A percentile compares a stretch with the other conserved stretches of the same genome.
phyloP scores from a whole-genome alignment of 2,888 invertebrate species.

The Callinectes sapidus region DNA sequence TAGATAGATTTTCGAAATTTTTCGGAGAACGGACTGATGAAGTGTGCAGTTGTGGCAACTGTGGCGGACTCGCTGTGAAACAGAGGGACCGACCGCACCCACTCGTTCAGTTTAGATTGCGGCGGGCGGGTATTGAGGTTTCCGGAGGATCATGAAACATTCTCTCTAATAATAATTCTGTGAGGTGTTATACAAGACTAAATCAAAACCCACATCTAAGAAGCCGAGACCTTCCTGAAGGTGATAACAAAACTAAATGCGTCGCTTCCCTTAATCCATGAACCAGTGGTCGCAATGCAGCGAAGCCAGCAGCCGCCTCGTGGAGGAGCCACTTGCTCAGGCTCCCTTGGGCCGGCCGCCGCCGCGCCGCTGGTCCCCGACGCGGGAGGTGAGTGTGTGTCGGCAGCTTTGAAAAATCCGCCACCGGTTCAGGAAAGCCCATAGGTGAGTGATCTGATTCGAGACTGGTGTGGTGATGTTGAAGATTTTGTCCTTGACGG shows the following conservation, averaged over 20 bases:
- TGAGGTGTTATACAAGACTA: background rate
- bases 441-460: slow-evolving; percentile 25
- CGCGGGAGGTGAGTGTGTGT: background rate
- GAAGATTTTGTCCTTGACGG: background rate
- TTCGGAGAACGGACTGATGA: no score
- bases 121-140: no score
- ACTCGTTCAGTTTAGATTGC: no score
- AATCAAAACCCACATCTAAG: background rate
- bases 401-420: background rate
- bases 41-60: no score
- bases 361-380: background rate
- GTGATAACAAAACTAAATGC: background rate
- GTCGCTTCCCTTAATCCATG: background rate
- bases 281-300: background rate
- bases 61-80: no score
- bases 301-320: background rate
- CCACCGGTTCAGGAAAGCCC: slow-evolving; percentile 5
- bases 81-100: no score
- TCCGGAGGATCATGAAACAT: background rate
- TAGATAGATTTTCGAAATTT: no score
- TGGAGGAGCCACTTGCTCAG: background rate
- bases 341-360: background rate
- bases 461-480: background rate
- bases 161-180: background rate
- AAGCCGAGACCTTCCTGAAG: background rate